These are phyloP conservation scores for Ophraella communa DNA, from an alignment of 2,888 invertebrate species.

Conservation along the genomic window DNA sequence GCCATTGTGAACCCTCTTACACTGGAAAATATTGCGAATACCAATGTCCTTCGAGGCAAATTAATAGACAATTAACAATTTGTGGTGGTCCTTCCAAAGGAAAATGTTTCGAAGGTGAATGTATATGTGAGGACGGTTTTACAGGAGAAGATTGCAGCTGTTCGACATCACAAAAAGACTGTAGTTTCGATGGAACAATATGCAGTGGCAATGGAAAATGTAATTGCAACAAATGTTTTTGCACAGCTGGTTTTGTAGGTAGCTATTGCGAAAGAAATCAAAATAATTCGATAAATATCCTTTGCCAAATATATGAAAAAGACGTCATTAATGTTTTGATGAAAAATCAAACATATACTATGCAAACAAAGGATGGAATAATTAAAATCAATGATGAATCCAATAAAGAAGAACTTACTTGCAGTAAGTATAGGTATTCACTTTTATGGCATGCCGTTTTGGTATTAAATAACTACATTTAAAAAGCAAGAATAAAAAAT, in stretches of 20 bases:
- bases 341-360: conserved; percentile 12
- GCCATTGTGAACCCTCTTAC: conserved; percentile 59
- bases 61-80: conserved; percentile 6
- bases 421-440: conserved; percentile 21
- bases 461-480: too few species aligned
- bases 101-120: conserved; percentile 63
- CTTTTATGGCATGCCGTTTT: too few species aligned
- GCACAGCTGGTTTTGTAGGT: conserved; percentile 57
- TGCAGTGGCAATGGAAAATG: conserved; percentile 81
- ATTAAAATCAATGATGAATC: conserved; percentile 23
- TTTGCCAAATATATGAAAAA: conserved; percentile 63
- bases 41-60: conserved; percentile 65
- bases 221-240: conserved; percentile 68
- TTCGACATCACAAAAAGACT: conserved; percentile 52
- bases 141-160: conserved; percentile 70
- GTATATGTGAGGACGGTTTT: conserved; percentile 70
- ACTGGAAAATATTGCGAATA: conserved; percentile 77
- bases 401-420: conserved; percentile 9
- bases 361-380: not conserved
- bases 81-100: conserved; percentile 54
- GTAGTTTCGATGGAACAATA: conserved; percentile 47
- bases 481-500: too few species aligned
- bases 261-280: conserved; percentile 64
- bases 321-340: conserved; percentile 50
- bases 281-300: conserved; percentile 59